Evolutionary conservation across 2,113 vertebrate genomes (phyloP), one percentile per base, ranked within the genome.

Genomic region (Paraplagusia blochii): DNA sequence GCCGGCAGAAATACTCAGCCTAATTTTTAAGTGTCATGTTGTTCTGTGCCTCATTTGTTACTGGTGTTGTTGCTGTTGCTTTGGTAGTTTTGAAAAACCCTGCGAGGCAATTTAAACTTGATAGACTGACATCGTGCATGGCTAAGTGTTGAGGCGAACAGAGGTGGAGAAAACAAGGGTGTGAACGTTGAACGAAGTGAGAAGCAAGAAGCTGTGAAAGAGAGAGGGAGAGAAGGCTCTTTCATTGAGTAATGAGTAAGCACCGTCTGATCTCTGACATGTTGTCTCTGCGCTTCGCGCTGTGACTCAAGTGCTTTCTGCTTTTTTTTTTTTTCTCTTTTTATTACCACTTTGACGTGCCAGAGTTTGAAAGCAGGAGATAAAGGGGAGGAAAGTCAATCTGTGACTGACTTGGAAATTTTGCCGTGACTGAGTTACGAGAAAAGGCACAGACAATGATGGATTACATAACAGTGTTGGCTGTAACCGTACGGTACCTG

Each of bases 11-110:
- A 54, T 66, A 63, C 63, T 79, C 76, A 67, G 74, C 56, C 69
- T 64, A 62, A 74, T 74, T 83, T 84, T 85, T 72, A 83, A 77
- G 78, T 52, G 69, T 62, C 76, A 50, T 63, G 72, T 69, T 72
- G 60, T 75, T 66, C 34, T 66, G 66, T 64, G 72, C 66, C 44
- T 63, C 54, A 51, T 60, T 52, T 62, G 63, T 61, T 69, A 42
- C 69, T 62, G 71, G 62, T 70, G 76, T 62, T 71, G 69, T 18
- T 69, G 76, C 71, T 53, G 58, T 63, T 49, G 60, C 72, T 78
- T 54, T 50, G 61, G 61, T 58, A 44, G 59, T 65, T 73, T 69
- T 58, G n/a, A n/a, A 59, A 60, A 40, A 39, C 57, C 53, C 13
- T 80, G 58, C 74, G 59, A 22, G 69, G 80, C 76, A 83, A 77